Evolutionary conservation across 2,888 invertebrate species (phyloP).

Genomic region (Candidula unifasciata): DNA sequence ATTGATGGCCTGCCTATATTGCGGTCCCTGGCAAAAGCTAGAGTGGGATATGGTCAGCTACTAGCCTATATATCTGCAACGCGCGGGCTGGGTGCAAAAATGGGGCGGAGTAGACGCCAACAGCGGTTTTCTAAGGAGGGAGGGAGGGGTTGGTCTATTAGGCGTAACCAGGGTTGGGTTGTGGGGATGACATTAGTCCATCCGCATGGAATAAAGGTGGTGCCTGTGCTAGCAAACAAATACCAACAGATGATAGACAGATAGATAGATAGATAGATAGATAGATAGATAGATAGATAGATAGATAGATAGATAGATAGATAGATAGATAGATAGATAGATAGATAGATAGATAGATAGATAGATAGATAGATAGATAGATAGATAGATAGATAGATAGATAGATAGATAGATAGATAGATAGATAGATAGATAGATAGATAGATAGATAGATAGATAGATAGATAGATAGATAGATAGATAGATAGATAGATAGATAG

Average conservation of each 20-base stretch:
- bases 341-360: conserved; percentile 18
- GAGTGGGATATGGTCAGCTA: no score
- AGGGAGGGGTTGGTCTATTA: not conserved
- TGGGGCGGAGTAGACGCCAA: no score
- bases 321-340: conserved; percentile 36
- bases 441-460: not conserved
- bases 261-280: conserved; percentile 1
- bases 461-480: not conserved
- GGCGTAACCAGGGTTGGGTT: no score
- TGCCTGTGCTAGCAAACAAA: no score
- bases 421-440: not conserved
- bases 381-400: conserved; percentile 17
- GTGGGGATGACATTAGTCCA: no score
- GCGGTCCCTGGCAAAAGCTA: no score
- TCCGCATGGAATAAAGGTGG: no score
- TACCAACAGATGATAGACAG: no score
- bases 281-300: conserved; percentile 2
- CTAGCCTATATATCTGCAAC: no score
- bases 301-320: conserved; percentile 26
- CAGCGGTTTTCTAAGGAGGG: no score
- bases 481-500: not conserved
- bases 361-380: not conserved
- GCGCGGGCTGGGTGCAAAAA: no score
- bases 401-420: not conserved
- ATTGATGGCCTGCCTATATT: no score